Evolutionary conservation across 2,113 vertebrate genomes (phyloP), one percentile per base, ranked within the genome.

Genomic region (Tringa solitaria): DNA sequence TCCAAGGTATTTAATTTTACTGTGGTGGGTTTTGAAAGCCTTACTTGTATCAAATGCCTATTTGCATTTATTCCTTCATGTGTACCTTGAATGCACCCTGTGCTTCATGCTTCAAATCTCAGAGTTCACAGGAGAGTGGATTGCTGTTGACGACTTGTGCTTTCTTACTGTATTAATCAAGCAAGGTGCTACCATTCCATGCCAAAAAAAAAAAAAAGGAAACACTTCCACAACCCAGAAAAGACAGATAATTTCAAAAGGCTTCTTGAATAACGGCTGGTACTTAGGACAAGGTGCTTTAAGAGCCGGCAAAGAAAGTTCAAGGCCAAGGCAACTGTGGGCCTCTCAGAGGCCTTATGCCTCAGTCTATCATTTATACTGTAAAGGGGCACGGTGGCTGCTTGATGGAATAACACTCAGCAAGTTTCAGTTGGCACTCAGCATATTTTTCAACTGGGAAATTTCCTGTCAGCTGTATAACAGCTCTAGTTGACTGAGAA

Each of bases 31-130:
- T 70, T 69, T 33, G 19, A 60, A 60, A 63, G 33, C 23, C 21
- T 67, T 18, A 33, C n/a, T 45, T 56, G 23, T 39, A 56, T 33
- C 10, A 39, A 43, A 1, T 57, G 12, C 6, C 14, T 61, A 10
- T 77, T 12, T 26, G 65, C 2, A 20, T 39, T 69, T 6, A 0
- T n/a, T 67, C 41, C 8, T 87, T 2, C 0, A 0, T 8, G 9
- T 41, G 3, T 41, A 5, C 35, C 32, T 60, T 69, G 22, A 33
- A 37, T 23, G 22, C 20, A 5, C 9, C 19, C 7, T 18, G 45
- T 61, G 35, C 35, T 56, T 35, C 43, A 27, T 32, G 14, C 18
- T 74, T n/a, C 32, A 17, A 14, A 45, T 14, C 16, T 39, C 37
- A 18, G 8, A 18, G 17, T 32, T 79, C 32, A 14, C 10, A 54